These are phyloP conservation scores for Oxyscelio sp. DNA, from an alignment of 2,888 invertebrate species.

Conservation along the genomic window DNA sequence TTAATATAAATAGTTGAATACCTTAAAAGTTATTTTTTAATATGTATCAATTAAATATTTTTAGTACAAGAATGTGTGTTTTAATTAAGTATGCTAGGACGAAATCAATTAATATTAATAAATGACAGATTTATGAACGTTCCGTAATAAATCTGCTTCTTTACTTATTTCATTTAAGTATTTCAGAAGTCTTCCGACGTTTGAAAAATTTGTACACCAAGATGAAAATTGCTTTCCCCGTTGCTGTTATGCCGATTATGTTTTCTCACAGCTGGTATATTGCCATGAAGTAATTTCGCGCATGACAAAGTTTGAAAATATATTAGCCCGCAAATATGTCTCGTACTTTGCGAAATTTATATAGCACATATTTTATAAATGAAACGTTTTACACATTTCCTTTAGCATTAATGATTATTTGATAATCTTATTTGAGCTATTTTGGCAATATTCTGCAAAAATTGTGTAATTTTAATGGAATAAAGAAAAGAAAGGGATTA, in stretches of 20 bases:
- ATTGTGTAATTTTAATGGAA: too few species aligned
- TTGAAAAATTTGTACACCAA: background rate
- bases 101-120: too few species aligned
- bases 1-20: too few species aligned
- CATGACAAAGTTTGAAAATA: conserved; percentile 1
- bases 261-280: background rate
- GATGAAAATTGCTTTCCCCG: background rate
- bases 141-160: background rate
- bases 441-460: too few species aligned
- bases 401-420: too few species aligned
- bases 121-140: background rate
- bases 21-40: too few species aligned
- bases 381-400: too few species aligned
- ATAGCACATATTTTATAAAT: background rate
- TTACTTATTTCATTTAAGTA: background rate
- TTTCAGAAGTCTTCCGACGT: background rate
- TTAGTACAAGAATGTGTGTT: too few species aligned
- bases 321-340: background rate
- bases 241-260: background rate
- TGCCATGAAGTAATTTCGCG: background rate
- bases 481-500: too few species aligned
- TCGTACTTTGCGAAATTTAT: background rate
- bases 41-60: too few species aligned
- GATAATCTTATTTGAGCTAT: too few species aligned
- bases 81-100: too few species aligned